Conservation (phyloP, 1,140 invertebrate genomes). For the Papilio polytes region DNA sequence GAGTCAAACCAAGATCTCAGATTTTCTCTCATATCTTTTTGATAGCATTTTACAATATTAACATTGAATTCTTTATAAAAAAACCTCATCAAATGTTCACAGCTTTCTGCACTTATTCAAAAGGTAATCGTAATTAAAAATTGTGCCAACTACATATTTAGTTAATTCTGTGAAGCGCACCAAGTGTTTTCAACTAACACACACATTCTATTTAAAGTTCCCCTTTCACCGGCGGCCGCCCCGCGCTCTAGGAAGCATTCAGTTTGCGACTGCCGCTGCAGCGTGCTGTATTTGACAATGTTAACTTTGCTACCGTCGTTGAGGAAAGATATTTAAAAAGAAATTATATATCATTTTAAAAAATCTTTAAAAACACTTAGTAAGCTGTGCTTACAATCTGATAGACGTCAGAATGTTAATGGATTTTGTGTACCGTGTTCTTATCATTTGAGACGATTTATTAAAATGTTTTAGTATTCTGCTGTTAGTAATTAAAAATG, state of each 20-base stretch:
- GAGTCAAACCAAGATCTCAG: too few relatives aligned
- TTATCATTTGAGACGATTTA: too few relatives aligned
- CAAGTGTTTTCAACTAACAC: not conserved
- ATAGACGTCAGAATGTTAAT: too few relatives aligned
- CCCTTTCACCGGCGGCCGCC: not conserved
- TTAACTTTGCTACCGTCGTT: not conserved
- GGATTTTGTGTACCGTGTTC: too few relatives aligned
- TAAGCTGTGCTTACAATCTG: too few relatives aligned
- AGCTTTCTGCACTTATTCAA: not conserved
- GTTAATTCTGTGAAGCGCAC: constrained; percentile 6
- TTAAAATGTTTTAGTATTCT: too few relatives aligned
- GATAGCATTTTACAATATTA: not conserved
- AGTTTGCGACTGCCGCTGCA: not conserved
- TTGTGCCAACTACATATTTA: constrained; percentile 11
- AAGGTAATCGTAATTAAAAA: constrained; percentile 14
- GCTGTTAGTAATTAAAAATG: not conserved
- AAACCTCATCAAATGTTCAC: not conserved
- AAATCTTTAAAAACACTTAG: not conserved
- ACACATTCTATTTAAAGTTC: not conserved
- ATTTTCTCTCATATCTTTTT: not conserved
- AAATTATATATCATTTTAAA: not conserved
- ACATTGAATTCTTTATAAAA: not conserved
- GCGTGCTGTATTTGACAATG: not conserved
- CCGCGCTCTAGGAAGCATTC: not conserved
- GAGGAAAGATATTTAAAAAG: not conserved